Evolutionary conservation across 2,797 vertebrate genomes (phyloP).

Genomic region (Bradypodion ventrale): DNA sequence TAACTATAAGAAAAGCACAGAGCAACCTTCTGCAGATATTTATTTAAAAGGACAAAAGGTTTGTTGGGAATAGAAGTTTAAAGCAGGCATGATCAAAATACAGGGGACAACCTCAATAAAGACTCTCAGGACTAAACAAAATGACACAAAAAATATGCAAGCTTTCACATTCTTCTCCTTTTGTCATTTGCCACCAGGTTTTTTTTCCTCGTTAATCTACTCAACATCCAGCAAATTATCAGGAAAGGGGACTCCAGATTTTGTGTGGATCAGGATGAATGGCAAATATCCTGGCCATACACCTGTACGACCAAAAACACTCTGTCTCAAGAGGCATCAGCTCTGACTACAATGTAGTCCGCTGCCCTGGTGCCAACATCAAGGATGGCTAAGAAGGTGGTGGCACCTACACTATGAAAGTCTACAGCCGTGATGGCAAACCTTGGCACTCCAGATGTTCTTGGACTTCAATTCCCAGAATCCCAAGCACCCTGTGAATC

Average conservation of each 20-base stretch:
- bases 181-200: neutral
- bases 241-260: neutral
- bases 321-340: too few relatives aligned
- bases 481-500: too few relatives aligned
- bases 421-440: too few relatives aligned
- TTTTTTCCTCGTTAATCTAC: too few relatives aligned
- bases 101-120: too few relatives aligned
- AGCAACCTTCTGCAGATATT: neutral
- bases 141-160: neutral
- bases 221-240: neutral
- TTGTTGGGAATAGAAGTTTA: neutral
- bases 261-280: too few relatives aligned
- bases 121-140: neutral
- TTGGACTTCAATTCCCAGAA: too few relatives aligned
- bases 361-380: too few relatives aligned
- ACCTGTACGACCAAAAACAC: neutral
- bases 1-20: neutral
- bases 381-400: too few relatives aligned
- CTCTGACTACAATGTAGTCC: neutral
- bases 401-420: too few relatives aligned
- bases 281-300: neutral
- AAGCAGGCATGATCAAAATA: neutral
- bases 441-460: too few relatives aligned
- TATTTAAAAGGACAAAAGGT: neutral
- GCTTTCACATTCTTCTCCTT: neutral